Base-by-base conservation (phyloP, 2,888 invertebrate genomes). In the Rhagonycha fulva region DNA sequence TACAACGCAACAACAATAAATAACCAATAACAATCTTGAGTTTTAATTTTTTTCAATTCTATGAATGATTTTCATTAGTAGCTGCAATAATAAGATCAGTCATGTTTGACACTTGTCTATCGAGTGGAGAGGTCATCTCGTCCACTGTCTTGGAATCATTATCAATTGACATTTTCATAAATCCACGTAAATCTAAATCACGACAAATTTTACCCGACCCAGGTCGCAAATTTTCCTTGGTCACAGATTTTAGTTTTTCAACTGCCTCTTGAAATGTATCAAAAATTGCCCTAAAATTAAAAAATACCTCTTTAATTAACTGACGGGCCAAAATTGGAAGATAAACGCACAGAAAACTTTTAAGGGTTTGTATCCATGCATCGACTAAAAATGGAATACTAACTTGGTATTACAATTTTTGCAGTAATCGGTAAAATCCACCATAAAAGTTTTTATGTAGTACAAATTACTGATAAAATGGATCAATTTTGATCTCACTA, bases 381-480 rank as follows among this genome's bases (percentile, higher is more conserved):
- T 19, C 1, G 1, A 28, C 7, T 28, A 28, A 28, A 28, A 28
- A 2, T 9, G 2, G 2, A 28, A 47, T 47, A 47, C 47, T 47
- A 47, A 47, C 47, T 47, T 47, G n/a, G n/a, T 47, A 47, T 47
- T 47, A 2, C 47, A 47, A n/a, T 12, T 32, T 12, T 47, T n/a
- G 47, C 47, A n/a, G n/a, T 47, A n/a, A 2, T 47, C 12, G 12
- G n/a, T 47, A 47, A 84, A 80, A 70, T 80, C 68, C 82, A 85
- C 86, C n/a, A 86, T 83, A 81, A 88, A 88, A 71, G 86, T 82
- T 74, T 87, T 84, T 69, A 89, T 86, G 72, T 88, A 89, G 77
- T 85, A 86, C 73, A 89, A 80, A 82, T 89, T 89, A n/a, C 88
- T 88, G 66, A 84, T 82, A n/a, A 88, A 78, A 80, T 88, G 87